phyloP scores from a whole-genome alignment of 2,113 vertebrate genomes.

The Machaerirhynchus nigripectus region DNA sequence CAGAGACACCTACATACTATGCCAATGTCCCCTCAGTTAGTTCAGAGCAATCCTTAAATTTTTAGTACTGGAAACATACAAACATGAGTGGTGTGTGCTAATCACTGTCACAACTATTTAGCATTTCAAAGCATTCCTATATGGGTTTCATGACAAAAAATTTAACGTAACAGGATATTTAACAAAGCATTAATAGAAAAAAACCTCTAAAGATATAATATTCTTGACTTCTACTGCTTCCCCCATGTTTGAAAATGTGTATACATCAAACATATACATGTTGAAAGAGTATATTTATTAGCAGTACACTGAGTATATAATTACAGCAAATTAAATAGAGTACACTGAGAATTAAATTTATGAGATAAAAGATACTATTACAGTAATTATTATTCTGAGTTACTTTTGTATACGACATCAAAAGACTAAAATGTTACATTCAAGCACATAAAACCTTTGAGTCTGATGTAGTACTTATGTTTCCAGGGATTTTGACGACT shows the following conservation, averaged over 20 bases:
- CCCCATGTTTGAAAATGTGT: background rate
- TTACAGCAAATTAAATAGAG: background rate
- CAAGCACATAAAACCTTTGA: background rate
- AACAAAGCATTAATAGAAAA: background rate
- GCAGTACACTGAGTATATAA: background rate
- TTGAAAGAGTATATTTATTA: background rate
- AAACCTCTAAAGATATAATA: background rate
- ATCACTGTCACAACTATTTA: background rate
- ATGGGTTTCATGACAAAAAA: background rate
- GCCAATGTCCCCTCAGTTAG: background rate
- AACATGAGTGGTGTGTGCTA: background rate
- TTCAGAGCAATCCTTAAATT: background rate
- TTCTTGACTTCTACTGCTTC: background rate
- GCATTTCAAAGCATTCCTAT: background rate
- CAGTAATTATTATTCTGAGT: background rate
- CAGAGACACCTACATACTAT: background rate
- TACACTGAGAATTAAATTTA: slow-evolving; percentile 13
- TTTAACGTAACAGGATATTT: background rate
- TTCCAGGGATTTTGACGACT: background rate
- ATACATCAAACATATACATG: background rate
- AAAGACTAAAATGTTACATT: background rate
- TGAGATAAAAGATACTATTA: slow-evolving; percentile 1
- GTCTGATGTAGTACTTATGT: background rate
- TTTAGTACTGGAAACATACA: background rate
- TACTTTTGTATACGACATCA: background rate